These are phyloP conservation scores for Cottoperca gobio DNA, from an alignment of 2,797 vertebrate species.

Conservation along the genomic window DNA sequence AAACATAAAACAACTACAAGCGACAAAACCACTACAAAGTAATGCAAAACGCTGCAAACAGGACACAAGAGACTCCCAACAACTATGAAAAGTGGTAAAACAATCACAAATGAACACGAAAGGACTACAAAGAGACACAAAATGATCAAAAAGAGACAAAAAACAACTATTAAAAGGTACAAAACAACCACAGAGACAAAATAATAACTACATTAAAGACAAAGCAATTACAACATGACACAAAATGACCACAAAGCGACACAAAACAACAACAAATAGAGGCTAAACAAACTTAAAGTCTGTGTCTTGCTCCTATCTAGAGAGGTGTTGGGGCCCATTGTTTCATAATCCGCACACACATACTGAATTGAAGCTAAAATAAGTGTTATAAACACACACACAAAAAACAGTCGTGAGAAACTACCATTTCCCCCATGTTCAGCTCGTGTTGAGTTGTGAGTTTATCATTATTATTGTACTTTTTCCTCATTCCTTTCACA, in stretches of 20 bases:
- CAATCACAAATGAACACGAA: no score
- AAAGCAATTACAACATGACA: not conserved
- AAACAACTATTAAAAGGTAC: no score
- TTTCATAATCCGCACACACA: not conserved
- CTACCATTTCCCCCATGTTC: no score
- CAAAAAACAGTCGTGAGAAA: no score
- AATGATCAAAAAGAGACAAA: not conserved
- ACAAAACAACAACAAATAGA: no score
- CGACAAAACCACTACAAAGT: not conserved
- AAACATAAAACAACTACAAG: not conserved
- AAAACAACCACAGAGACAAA: no score
- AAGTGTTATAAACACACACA: not conserved
- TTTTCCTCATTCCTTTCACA: not conserved
- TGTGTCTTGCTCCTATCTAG: not conserved
- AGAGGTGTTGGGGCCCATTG: not conserved
- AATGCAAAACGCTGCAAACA: no score
- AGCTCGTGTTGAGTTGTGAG: not conserved
- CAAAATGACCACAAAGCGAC: no score
- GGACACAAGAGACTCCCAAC: no score
- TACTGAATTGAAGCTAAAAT: not conserved
- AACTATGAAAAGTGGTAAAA: no score
- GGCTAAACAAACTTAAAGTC: fast-evolving
- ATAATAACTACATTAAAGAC: no score
- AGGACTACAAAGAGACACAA: not conserved
- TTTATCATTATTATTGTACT: not conserved